Base-by-base conservation (phyloP, 1,140 invertebrate genomes). In the Conopomorpha cramerella region DNA sequence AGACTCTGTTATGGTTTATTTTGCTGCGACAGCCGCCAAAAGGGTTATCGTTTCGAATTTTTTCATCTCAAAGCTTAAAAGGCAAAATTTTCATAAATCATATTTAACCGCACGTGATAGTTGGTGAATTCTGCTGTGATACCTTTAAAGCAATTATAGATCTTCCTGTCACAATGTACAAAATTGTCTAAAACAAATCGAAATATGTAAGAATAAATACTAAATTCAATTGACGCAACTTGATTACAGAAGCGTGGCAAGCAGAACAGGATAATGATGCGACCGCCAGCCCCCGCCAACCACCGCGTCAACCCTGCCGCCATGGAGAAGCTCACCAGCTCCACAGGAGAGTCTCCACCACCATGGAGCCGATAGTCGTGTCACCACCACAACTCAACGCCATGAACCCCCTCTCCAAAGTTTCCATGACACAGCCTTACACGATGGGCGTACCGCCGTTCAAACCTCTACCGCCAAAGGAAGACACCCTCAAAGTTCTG, bases 381-480 rank as follows among this genome's bases (percentile, higher is more conserved):
- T 28, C 55, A 7, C 42, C 51, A 2, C 38, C 40, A 13, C 36
- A 43, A 11, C 17, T 41, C 10, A 45, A 34, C 6, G 54, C 49
- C 43, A 36, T 42, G 16, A 49, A 50, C 19, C 61, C 63, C 1
- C 44, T 55, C 0, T 42, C 54, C 12, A 46, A 67, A 4, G 57
- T 81, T 30, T 80, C 80, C 12, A 63, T 81, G 46, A 79, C 79
- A 0, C 77, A 80, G 30, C 78, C 80, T 0, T 49, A 81, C 41
- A 71, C 78, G 0, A 57, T 81, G 62, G 78, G 79, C 29, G 68
- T 91, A 3, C 90, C 90, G 13, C 83, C 88, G 0, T 92, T 91
- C 53, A 87, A 84, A 46, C 90, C 90, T 0, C 80, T 91, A 38
- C 86, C 88, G 25, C 78, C 84, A 1, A 86, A 86, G 34, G 64